These are phyloP conservation scores for Aphidius ervi DNA, from an alignment of 1,140 invertebrate species.

Conservation along the genomic window DNA sequence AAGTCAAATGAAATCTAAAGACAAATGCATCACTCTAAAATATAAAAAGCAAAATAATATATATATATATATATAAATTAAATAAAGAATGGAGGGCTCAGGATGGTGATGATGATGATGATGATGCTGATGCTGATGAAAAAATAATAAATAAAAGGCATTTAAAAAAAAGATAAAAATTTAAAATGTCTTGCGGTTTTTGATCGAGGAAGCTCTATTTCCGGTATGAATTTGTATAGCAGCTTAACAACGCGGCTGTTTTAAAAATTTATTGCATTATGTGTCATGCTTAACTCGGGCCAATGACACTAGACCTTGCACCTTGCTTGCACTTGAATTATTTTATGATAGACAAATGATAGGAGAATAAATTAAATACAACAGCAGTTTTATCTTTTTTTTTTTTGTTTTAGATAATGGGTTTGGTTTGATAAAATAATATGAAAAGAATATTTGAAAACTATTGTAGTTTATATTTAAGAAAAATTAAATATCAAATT, in stretches of 20 bases:
- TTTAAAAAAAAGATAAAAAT: too few species aligned
- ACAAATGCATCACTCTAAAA: too few species aligned
- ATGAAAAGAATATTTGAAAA: not conserved
- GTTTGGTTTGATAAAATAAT: not conserved
- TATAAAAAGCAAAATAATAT: too few species aligned
- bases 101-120: not conserved
- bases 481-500: too few species aligned
- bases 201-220: conserved; percentile 36
- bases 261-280: conserved; percentile 11
- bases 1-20: too few species aligned
- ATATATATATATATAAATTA: too few species aligned
- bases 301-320: conserved; percentile 22
- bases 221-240: conserved; percentile 27
- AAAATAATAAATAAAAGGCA: conserved; percentile 11
- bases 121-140: too few species aligned
- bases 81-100: too few species aligned
- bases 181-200: not conserved
- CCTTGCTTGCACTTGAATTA: not conserved
- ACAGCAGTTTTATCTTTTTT: too few species aligned
- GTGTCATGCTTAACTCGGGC: conserved; percentile 18
- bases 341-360: not conserved
- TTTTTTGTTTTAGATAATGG: too few species aligned
- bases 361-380: too few species aligned
- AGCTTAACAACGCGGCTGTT: conserved; percentile 16
- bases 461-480: too few species aligned